phyloP scores from a whole-genome alignment of 92 coral and sea anemone genomes.

The Siderastrea radians region DNA sequence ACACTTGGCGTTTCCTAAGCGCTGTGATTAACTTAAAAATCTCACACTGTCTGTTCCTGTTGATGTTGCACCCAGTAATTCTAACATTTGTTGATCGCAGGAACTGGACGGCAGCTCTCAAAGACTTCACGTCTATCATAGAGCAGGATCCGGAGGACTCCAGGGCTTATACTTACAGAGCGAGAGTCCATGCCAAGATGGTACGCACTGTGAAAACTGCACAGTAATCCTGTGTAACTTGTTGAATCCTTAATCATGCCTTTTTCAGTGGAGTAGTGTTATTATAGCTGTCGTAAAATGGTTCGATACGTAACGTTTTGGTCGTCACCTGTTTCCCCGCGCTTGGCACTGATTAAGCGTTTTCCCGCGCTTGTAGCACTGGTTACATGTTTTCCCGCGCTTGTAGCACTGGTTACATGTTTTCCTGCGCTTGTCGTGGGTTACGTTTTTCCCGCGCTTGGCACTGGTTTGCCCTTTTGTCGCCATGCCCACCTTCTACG shows the following conservation, averaged over 20 bases:
- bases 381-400: slow-evolving; percentile 9
- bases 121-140: slow-evolving; percentile 82
- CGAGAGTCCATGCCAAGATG: slow-evolving; percentile 85
- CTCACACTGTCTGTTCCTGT: neutral
- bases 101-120: slow-evolving; percentile 89
- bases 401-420: neutral
- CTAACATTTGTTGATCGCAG: slow-evolving; percentile 27
- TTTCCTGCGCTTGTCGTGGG: neutral
- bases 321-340: neutral
- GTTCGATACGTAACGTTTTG: no score
- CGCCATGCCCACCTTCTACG: neutral
- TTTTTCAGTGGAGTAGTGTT: neutral
- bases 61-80: neutral
- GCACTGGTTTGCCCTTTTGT: neutral
- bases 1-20: neutral
- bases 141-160: slow-evolving; percentile 90
- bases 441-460: neutral
- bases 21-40: no score
- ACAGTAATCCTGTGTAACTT: neutral
- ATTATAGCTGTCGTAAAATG: no score
- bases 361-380: neutral
- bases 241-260: neutral
- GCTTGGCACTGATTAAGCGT: neutral
- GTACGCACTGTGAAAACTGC: slow-evolving; percentile 21
- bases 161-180: slow-evolving; percentile 91